Percentiles rank a stretch among this genome's conserved stretches.
These are phyloP conservation scores for Loripinus fragilis DNA, from an alignment of 2,888 invertebrate species.

Conservation along the genomic window DNA sequence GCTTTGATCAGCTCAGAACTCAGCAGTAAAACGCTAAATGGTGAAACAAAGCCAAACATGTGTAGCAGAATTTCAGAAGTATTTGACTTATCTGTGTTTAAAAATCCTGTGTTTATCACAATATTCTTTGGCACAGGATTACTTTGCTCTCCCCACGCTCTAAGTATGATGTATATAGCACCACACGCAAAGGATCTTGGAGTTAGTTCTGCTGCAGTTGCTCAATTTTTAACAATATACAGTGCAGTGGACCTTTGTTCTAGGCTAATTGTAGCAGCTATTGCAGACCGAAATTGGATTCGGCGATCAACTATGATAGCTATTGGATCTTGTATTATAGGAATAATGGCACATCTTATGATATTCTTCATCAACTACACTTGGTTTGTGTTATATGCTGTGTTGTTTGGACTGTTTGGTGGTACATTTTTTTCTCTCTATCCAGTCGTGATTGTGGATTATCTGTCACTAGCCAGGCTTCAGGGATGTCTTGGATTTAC, in stretches of 20 bases:
- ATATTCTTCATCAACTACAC: constrained; percentile 52
- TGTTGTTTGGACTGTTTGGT: constrained; percentile 58
- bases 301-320: constrained; percentile 41
- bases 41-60: neutral
- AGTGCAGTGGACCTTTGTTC: constrained; percentile 47
- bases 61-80: neutral
- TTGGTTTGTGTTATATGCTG: constrained; percentile 53
- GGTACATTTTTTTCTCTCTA: constrained; percentile 62
- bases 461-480: constrained; percentile 60
- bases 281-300: constrained; percentile 43
- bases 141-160: constrained; percentile 42
- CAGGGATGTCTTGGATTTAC: constrained; percentile 57
- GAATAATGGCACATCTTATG: constrained; percentile 25
- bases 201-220: constrained; percentile 31
- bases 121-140: constrained; percentile 29
- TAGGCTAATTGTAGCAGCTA: constrained; percentile 34
- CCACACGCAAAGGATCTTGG: constrained; percentile 52
- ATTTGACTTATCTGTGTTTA: constrained; percentile 45
- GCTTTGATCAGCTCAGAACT: neutral
- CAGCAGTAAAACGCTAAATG: no score
- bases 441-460: constrained; percentile 62
- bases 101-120: constrained; percentile 45
- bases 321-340: constrained; percentile 24
- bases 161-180: constrained; percentile 47
- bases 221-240: constrained; percentile 42